Conservation (phyloP, 2,888 invertebrate species). For the Phalera bucephala region DNA sequence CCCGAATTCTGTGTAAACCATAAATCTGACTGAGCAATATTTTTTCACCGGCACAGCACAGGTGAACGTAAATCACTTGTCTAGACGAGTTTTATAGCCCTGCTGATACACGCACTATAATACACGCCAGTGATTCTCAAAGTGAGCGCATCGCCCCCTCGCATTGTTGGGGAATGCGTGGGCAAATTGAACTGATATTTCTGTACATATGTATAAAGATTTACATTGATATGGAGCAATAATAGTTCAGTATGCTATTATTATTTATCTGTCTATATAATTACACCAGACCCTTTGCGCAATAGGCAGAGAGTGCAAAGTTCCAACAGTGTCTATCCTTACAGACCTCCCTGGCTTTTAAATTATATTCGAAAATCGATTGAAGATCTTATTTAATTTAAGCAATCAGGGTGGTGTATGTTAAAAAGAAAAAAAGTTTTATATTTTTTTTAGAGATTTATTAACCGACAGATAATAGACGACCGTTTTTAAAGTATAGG, state of each 20-base stretch:
- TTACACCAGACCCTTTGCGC: no score
- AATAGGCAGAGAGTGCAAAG: no score
- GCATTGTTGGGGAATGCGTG: not conserved
- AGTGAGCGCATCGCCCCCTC: constrained; percentile 7
- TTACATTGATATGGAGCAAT: not conserved
- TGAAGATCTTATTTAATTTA: no score
- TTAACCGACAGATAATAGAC: no score
- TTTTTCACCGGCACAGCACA: constrained; percentile 40
- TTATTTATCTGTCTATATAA: no score
- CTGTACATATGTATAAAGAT: not conserved
- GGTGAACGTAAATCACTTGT: constrained; percentile 74
- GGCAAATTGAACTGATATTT: not conserved
- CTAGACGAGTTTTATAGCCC: constrained; percentile 71
- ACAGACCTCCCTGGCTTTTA: not conserved
- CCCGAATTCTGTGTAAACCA: not conserved
- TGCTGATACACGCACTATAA: constrained; percentile 66
- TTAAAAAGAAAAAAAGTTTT: no score
- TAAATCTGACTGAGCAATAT: constrained; percentile 15
- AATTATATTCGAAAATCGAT: no score
- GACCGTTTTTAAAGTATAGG: no score
- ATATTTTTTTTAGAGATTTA: no score
- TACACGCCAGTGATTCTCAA: constrained; percentile 30
- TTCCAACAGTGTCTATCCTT: no score
- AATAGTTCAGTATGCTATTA: not conserved
- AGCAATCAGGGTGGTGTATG: no score